These are phyloP conservation scores for Actinemys pallida DNA, from an alignment of 2,113 vertebrate species.

Conservation along the genomic window DNA sequence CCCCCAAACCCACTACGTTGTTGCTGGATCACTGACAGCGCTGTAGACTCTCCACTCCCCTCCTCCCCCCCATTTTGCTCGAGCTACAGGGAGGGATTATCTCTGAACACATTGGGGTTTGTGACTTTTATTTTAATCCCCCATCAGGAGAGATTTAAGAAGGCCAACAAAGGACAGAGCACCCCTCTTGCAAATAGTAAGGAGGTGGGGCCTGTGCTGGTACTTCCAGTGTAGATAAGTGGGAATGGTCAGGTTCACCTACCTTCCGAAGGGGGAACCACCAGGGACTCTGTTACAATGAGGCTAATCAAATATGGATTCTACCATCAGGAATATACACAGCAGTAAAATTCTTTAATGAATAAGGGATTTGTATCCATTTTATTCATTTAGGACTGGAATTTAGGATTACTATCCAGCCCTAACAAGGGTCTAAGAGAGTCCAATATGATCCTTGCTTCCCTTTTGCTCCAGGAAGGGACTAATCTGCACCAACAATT, in stretches of 20 bases:
- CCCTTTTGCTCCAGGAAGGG: accelerated
- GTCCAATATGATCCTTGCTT: background rate
- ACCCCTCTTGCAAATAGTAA: too few relatives aligned
- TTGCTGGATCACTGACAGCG: background rate
- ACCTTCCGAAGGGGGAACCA: too few relatives aligned
- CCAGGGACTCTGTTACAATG: background rate
- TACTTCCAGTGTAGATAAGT: too few relatives aligned
- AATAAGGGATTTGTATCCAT: background rate
- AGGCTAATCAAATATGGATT: conserved; percentile 31
- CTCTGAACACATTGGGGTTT: too few relatives aligned
- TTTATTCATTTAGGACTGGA: background rate
- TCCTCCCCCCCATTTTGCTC: too few relatives aligned
- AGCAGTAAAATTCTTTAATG: background rate
- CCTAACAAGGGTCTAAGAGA: background rate
- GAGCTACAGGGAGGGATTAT: too few relatives aligned
- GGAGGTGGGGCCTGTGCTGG: too few relatives aligned
- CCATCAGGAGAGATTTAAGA: too few relatives aligned
- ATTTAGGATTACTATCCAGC: background rate
- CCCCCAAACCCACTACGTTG: background rate
- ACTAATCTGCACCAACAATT: background rate
- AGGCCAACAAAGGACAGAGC: too few relatives aligned
- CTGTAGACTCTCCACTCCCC: background rate
- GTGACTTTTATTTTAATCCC: too few relatives aligned
- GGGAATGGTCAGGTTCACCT: too few relatives aligned
- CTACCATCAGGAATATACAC: background rate